Evolutionary conservation across 35 echinoderm and acorn worm species (phyloP).

Genomic region (Ptychodera flava): DNA sequence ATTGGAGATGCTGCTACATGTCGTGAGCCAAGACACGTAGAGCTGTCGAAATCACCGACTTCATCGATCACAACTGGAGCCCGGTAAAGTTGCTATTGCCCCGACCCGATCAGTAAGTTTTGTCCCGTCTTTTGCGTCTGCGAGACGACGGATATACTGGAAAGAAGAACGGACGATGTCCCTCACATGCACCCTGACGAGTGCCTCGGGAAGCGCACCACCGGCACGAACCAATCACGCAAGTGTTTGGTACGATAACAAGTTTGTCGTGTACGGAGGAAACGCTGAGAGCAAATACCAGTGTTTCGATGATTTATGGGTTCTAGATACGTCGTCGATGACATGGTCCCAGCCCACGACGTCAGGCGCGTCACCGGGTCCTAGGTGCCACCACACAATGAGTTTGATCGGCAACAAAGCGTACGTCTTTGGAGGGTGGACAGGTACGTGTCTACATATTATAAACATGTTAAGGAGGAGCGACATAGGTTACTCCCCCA

Average conservation of each 20-base stretch:
- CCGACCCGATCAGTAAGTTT: too few relatives aligned
- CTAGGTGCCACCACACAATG: slow-evolving; percentile 47
- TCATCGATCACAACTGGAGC: too few relatives aligned
- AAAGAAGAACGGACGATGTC: neutral
- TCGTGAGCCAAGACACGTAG: too few relatives aligned
- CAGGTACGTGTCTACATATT: too few relatives aligned
- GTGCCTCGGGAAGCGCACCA: slow-evolving; percentile 8
- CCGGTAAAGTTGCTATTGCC: too few relatives aligned
- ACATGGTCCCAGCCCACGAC: slow-evolving; percentile 31
- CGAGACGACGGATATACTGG: too few relatives aligned
- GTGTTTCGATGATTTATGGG: slow-evolving; percentile 40
- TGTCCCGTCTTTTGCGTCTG: too few relatives aligned
- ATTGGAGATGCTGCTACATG: too few relatives aligned
- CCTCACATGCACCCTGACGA: slow-evolving; percentile 14
- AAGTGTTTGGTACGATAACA: slow-evolving; percentile 19
- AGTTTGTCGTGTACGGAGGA: slow-evolving; percentile 32
- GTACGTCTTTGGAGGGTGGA: slow-evolving; percentile 52
- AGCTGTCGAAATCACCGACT: too few relatives aligned
- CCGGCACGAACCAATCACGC: slow-evolving; percentile 37
- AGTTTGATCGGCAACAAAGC: slow-evolving; percentile 6
- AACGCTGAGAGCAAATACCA: slow-evolving; percentile 41
- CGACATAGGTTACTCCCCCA: too few relatives aligned
- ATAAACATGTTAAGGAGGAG: too few relatives aligned
- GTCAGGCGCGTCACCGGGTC: slow-evolving; percentile 10
- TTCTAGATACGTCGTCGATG: slow-evolving; percentile 35